phyloP scores from a whole-genome alignment of 2,797 vertebrate genomes.

The Pangasius macronema region DNA sequence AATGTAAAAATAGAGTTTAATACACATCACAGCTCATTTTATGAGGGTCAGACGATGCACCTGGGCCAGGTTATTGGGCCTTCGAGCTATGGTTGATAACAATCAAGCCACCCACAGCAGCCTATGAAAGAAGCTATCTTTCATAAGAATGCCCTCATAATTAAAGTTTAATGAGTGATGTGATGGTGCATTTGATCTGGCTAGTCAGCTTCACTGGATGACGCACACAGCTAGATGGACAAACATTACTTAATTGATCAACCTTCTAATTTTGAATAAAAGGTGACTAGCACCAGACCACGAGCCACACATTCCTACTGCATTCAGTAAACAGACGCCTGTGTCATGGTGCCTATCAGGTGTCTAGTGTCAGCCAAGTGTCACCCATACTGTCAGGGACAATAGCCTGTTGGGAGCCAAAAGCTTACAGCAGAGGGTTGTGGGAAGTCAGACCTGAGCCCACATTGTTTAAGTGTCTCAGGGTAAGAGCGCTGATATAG shows the following conservation, averaged over 20 bases:
- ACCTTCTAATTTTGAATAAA: constrained; percentile 49
- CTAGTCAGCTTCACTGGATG: constrained; percentile 13
- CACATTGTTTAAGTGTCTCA: constrained; percentile 33
- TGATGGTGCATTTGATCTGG: constrained; percentile 10
- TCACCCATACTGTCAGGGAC: constrained; percentile 65
- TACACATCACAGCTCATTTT: constrained; percentile 44
- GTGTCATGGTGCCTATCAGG: constrained; percentile 76
- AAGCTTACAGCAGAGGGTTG: constrained; percentile 39
- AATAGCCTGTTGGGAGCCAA: constrained; percentile 69
- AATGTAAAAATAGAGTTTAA: constrained; percentile 42
- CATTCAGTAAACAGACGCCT: constrained; percentile 72
- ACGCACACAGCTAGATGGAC: constrained; percentile 26
- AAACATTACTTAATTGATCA: constrained; percentile 50
- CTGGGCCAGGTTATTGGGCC: constrained; percentile 38
- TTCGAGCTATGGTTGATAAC: constrained; percentile 35
- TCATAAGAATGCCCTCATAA: constrained; percentile 42
- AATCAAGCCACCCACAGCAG: constrained; percentile 33
- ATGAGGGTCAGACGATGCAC: constrained; percentile 42
- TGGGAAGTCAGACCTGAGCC: constrained; percentile 30
- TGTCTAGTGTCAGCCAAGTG: constrained; percentile 71
- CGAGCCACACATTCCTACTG: constrained; percentile 69
- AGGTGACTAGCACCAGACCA: constrained; percentile 46
- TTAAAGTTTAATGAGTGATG: constrained; percentile 55
- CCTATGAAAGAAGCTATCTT: constrained; percentile 34
- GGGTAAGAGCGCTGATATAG: constrained; percentile 14